These are phyloP conservation scores for Meloe dianella DNA, from an alignment of 2,888 invertebrate species.

Conservation along the genomic window DNA sequence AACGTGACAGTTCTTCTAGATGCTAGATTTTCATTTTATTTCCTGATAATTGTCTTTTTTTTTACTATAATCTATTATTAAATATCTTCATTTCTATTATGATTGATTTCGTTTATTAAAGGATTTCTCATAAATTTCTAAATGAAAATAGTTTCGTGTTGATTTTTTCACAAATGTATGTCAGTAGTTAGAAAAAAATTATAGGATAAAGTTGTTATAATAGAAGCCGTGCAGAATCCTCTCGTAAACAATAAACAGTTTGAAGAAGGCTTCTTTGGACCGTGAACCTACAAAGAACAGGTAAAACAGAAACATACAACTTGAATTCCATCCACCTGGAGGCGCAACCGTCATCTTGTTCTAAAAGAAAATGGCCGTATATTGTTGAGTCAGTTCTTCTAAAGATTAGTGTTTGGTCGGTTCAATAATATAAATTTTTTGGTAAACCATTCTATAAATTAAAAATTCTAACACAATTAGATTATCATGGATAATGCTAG, in stretches of 20 bases:
- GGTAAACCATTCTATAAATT: background rate
- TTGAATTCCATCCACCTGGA: conserved; percentile 43
- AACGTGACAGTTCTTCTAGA: background rate
- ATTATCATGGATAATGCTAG: conserved; percentile 33
- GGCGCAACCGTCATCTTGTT: conserved; percentile 38
- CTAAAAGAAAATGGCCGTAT: conserved; percentile 28
- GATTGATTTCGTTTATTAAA: background rate
- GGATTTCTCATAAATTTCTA: background rate
- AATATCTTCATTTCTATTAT: background rate
- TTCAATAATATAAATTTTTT: background rate
- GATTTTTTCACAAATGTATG: background rate
- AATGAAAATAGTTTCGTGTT: background rate
- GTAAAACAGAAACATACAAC: conserved; percentile 41
- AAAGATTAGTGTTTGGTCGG: background rate
- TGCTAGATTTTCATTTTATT: conserved; percentile 1
- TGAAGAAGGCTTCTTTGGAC: conserved; percentile 15
- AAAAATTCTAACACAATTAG: background rate
- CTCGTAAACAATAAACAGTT: conserved; percentile 10
- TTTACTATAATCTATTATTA: background rate
- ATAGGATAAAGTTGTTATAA: conserved; percentile 9
- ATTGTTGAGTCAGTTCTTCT: conserved; percentile 7
- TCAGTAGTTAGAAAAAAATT: background rate
- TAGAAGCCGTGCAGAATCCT: conserved; percentile 13
- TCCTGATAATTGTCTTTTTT: background rate
- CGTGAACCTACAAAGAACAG: conserved; percentile 34